Evolutionary conservation across 2,888 invertebrate genomes (phyloP).

Genomic region (Dimorphilus gyrociliatus): DNA sequence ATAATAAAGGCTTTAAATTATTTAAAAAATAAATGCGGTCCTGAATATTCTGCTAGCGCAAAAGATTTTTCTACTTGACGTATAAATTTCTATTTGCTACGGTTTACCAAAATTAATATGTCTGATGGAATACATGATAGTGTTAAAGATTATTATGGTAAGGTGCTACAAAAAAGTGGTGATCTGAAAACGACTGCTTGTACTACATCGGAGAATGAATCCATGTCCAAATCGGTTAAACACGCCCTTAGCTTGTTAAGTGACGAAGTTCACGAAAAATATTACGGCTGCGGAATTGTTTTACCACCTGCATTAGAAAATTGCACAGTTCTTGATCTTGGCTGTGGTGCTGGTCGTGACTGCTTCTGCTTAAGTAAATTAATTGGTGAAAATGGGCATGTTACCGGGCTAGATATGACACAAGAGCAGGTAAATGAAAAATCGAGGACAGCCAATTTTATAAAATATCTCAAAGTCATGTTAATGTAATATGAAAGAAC

Average conservation of each 20-base stretch:
- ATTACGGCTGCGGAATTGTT: slow-evolving; percentile 1
- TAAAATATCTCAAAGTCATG: not conserved
- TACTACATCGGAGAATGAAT: slow-evolving; percentile 6
- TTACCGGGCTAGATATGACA: slow-evolving; percentile 1
- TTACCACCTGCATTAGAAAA: not conserved
- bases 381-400: slow-evolving; percentile 1
- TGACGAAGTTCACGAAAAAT: slow-evolving; percentile 15
- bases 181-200: slow-evolving; percentile 18
- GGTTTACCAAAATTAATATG: no score
- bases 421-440: slow-evolving; percentile 1
- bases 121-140: no score
- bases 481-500: slow-evolving; percentile 2
- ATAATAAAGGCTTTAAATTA: no score
- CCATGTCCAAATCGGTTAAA: slow-evolving; percentile 10
- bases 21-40: no score
- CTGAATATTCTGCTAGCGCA: no score
- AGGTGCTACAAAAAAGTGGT: slow-evolving; percentile 10
- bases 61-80: no score
- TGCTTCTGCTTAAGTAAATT: not conserved
- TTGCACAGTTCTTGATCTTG: slow-evolving; percentile 1
- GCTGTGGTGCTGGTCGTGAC: slow-evolving; percentile 2
- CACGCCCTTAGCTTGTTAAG: slow-evolving; percentile 14
- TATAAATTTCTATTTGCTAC: no score
- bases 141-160: slow-evolving; percentile 22
- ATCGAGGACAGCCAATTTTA: no score